Conservation (phyloP, 1,140 invertebrate genomes). For the Meloidogyne floridensis region DNA sequence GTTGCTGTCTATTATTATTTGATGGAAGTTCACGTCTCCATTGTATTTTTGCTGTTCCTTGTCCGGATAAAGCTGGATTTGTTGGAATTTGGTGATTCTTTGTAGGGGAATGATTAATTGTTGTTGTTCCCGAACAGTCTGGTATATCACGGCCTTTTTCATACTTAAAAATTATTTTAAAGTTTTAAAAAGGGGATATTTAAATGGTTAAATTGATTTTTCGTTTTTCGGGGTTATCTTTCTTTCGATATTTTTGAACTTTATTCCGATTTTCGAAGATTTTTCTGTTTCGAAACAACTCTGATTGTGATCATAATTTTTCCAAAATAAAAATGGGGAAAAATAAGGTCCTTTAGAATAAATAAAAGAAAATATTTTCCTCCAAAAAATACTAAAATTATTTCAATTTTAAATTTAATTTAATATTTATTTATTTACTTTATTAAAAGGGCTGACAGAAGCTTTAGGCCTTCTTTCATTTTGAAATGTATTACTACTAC, state of each 20-base stretch:
- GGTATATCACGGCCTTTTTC: neutral
- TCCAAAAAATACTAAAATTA: too few relatives aligned
- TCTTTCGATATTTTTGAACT: too few relatives aligned
- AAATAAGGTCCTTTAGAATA: too few relatives aligned
- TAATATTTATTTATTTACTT: constrained; percentile 8
- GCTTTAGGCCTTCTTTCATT: constrained; percentile 43
- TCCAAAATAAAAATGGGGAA: too few relatives aligned
- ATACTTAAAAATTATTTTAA: neutral
- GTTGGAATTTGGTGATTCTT: neutral
- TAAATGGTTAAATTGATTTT: neutral
- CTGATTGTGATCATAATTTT: too few relatives aligned
- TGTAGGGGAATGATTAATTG: neutral
- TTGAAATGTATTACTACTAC: neutral
- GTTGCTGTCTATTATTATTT: neutral
- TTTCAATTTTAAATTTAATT: too few relatives aligned
- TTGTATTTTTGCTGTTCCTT: constrained; percentile 4
- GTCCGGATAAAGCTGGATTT: neutral
- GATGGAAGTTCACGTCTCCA: constrained; percentile 5
- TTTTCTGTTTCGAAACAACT: too few relatives aligned
- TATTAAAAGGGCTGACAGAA: constrained; percentile 48
- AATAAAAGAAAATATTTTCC: too few relatives aligned
- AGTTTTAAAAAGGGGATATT: too few relatives aligned
- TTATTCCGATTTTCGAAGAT: too few relatives aligned
- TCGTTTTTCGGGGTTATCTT: too few relatives aligned
- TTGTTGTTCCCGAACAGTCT: neutral